Conservation (phyloP, 2,113 vertebrate genomes). For the Callocephalon fimbriatum region DNA sequence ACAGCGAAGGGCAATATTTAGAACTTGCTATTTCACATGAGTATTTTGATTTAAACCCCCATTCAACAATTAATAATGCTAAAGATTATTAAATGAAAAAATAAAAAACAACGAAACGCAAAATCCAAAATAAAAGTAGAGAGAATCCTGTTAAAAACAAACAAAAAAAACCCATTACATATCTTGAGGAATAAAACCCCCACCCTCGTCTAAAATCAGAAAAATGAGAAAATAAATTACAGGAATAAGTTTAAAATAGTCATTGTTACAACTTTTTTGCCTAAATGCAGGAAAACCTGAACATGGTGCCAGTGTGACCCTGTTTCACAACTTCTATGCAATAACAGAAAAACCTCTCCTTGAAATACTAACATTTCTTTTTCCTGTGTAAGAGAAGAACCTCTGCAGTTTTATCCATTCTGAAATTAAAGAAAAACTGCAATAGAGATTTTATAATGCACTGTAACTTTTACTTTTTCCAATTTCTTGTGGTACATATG, state of each 20-base stretch:
- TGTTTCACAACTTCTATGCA: neutral
- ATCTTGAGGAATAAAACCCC: neutral
- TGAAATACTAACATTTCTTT: neutral
- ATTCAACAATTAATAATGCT: neutral
- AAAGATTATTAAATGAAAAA: neutral
- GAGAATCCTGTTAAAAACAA: neutral
- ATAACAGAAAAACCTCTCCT: neutral
- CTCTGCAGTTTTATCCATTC: neutral
- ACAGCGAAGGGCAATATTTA: neutral
- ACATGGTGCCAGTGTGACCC: neutral
- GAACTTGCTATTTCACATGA: neutral
- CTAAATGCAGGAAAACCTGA: neutral
- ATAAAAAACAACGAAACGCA: fast-evolving
- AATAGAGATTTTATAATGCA: neutral
- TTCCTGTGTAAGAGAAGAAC: neutral
- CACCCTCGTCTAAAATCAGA: neutral
- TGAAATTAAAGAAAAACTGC: neutral
- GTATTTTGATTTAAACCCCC: neutral
- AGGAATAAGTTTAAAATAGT: neutral
- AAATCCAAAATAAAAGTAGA: neutral
- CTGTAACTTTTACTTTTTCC: neutral
- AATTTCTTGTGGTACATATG: neutral
- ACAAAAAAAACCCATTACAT: neutral
- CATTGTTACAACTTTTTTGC: neutral
- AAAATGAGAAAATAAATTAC: neutral